These are phyloP conservation scores for Caenorhabditis zanzibari DNA, from an alignment of 2,888 invertebrate species.

Conservation along the genomic window DNA sequence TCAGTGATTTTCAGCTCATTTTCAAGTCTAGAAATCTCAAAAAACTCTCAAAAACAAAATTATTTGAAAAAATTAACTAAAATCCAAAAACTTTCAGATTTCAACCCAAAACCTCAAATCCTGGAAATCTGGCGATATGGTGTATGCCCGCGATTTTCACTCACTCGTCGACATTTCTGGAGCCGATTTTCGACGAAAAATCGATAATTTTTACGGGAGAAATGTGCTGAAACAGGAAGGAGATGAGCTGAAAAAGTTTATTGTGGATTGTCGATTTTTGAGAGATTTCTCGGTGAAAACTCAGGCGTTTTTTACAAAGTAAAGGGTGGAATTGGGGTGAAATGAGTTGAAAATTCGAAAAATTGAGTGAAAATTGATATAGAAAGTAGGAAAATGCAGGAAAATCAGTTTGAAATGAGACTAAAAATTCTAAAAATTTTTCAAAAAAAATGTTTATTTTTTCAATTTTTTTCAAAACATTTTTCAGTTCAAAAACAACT, in stretches of 20 bases:
- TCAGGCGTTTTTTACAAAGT: conserved; percentile 67
- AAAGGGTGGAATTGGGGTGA: background rate
- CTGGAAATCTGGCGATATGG: conserved; percentile 67
- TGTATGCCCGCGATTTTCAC: conserved; percentile 72
- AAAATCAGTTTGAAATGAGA: background rate
- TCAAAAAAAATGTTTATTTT: conserved; percentile 9
- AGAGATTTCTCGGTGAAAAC: conserved; percentile 60
- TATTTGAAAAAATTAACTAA: too few species aligned
- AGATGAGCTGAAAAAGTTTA: conserved; percentile 63
- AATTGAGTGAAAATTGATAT: background rate
- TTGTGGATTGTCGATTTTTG: conserved; percentile 75
- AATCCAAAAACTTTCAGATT: conserved; percentile 18
- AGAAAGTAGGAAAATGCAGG: background rate
- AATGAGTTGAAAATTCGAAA: background rate
- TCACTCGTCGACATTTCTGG: conserved; percentile 68
- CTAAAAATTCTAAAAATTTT: background rate
- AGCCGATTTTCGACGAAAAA: conserved; percentile 68
- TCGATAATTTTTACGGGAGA: conserved; percentile 67
- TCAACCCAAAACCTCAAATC: conserved; percentile 22
- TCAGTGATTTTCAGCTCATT: background rate
- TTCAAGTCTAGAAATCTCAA: background rate
- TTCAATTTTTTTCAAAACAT: background rate
- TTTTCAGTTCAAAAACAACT: background rate
- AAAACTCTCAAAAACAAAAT: background rate
- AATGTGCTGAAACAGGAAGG: conserved; percentile 53